Conservation (phyloP, 1,140 invertebrate species). For the Heliconius melpomene region DNA sequence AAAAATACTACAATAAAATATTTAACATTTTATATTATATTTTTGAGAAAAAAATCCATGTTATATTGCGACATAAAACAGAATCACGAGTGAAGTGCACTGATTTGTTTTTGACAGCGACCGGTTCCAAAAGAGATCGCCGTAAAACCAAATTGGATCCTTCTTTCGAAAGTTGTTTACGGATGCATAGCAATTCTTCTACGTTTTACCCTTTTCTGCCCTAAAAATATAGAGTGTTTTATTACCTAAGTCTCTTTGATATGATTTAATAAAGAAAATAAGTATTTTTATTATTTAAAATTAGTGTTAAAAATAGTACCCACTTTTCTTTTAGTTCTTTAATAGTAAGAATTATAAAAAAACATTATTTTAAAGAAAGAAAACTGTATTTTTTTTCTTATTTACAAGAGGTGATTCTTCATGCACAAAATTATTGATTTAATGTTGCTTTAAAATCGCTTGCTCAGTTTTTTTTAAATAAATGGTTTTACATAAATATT, state of each 20-base stretch:
- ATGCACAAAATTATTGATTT: no score
- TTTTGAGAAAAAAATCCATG: not conserved
- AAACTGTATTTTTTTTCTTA: no score
- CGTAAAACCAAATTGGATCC: constrained; percentile 11
- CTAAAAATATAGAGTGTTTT: not conserved
- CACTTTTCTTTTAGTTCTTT: no score
- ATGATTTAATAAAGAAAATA: no score
- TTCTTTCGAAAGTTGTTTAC: not conserved
- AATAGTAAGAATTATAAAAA: no score
- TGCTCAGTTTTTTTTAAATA: no score
- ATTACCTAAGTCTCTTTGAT: not conserved
- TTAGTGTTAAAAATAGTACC: no score
- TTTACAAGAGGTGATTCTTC: no score
- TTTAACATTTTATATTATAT: not conserved
- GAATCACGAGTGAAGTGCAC: constrained; percentile 1
- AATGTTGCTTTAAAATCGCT: no score
- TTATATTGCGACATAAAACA: not conserved
- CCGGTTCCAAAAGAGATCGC: not conserved
- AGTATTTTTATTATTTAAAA: no score
- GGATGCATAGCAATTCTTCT: not conserved
- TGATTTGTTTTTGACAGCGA: constrained; percentile 1
- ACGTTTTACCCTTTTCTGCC: not conserved
- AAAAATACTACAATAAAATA: not conserved
- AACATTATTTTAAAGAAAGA: no score
- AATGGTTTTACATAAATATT: no score